These are phyloP conservation scores for Takifugu ocellatus DNA, from an alignment of 2,797 vertebrate genomes.

Conservation along the genomic window DNA sequence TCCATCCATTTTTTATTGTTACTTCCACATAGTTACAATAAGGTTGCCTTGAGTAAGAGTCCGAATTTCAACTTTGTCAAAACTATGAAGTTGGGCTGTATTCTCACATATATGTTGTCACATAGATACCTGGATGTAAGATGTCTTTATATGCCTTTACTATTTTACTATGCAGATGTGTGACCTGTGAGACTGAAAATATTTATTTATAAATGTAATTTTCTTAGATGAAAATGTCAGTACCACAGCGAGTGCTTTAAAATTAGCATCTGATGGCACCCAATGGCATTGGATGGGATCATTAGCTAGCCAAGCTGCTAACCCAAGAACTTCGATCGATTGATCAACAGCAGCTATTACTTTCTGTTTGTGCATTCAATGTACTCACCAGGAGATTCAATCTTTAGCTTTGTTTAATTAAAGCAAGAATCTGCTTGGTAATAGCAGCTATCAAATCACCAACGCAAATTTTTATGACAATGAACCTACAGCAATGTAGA, in stretches of 20 bases:
- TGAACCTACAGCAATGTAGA: constrained; percentile 46
- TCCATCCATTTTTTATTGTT: no score
- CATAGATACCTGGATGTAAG: no score
- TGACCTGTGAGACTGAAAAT: constrained; percentile 4
- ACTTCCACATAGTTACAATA: no score
- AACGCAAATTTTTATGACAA: constrained; percentile 43
- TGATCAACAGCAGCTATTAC: no score
- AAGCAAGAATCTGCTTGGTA: constrained; percentile 12
- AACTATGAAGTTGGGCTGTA: no score
- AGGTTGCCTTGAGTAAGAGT: no score
- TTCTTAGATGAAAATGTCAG: constrained; percentile 19
- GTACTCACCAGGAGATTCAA: no score
- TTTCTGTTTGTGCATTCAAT: no score
- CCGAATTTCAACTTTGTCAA: no score
- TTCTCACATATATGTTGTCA: no score
- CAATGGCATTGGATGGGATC: constrained; percentile 4
- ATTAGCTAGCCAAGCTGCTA: constrained; percentile 19
- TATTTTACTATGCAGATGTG: constrained; percentile 6
- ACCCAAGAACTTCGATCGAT: constrained; percentile 13
- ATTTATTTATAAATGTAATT: neutral
- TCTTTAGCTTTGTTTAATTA: constrained; percentile 35
- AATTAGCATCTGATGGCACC: constrained; percentile 26
- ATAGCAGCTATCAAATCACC: constrained; percentile 22
- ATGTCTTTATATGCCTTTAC: neutral
- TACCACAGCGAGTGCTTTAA: constrained; percentile 32